Evolutionary conservation across 2,113 vertebrate species (phyloP), one percentile per base, ranked within the genome.

Genomic region (Lota lota): DNA sequence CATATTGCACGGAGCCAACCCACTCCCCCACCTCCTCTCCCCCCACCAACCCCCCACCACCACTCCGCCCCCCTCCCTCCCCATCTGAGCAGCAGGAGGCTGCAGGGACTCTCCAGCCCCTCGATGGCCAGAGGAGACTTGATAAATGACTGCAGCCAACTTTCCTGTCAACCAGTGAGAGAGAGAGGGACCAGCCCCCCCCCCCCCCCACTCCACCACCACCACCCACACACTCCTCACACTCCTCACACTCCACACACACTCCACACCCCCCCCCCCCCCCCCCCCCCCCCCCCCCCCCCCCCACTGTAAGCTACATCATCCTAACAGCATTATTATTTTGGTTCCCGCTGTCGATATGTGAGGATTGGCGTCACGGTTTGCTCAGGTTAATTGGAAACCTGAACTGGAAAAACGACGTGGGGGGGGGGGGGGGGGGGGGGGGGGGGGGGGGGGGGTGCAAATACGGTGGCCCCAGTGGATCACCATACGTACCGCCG

Each of bases 71-170:
- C 36, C 36, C 36, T 1, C 36, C 36, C 8, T 5, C 36, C 28
- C 81, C 90, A 87, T 83, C 81, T 67, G 73, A 85, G 90, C 86
- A 86, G 83, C 87, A 81, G 92, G 89, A 86, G 84, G 88, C 87
- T 88, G 36, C 79, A 79, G 82, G 87, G 85, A 85, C 64, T 16
- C 17, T 65, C 59, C 62, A 83, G 81, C 83, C 83, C 85, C 90
- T 64, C 0, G 65, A 85, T 88, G 91, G 82, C 89, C 89, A 85
- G 85, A 83, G 86, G 74, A 80, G 88, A 89, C 88, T 90, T 94
- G 93, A 95, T 91, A 90, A 94, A 94, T 93, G 91, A 91, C 82
- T 79, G 71, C 20, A 71, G 75, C 85, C 83, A 87, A 88, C 88
- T 92, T 89, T 87, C 85, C 90, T 86, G 68, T 91, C 91, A 33